Base-by-base conservation (phyloP, 2,797 vertebrate species). In the Saxicola maurus region DNA sequence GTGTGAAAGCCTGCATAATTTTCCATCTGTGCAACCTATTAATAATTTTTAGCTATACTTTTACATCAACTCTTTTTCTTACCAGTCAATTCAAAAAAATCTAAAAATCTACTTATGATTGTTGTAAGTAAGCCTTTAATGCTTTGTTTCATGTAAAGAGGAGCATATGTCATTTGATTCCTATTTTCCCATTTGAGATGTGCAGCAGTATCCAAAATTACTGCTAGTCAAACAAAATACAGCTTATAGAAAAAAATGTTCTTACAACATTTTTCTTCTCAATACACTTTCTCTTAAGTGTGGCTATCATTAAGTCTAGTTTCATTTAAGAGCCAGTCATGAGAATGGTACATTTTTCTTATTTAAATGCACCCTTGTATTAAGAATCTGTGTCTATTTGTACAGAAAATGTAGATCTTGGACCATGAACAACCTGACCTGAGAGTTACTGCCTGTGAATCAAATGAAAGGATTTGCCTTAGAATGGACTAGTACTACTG, bases 21-120 rank as follows among this genome's bases (percentile, higher is more conserved):
- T 74, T 79, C 49, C 18, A 52, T 46, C 45, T 66, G 13, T 71
- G n/a, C 28, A 78, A 91, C 30, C 40, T 66, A 75, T 64, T 72
- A 81, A 65, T 64, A 68, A 52, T 23, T 38, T 87, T 89, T 56
- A 62, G 18, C 12, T 91, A 66, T n/a, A 68, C 3, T 79, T 73
- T 64, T 60, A 84, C 11, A 73, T 68, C n/a, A 83, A 56, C 7
- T 24, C 4, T 68, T 65, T 79, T 68, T 72, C 59, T 94, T 77
- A 64, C 18, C 40, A 61, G 35, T 59, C 71, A 77, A 86, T 69
- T 91, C 57, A 91, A 94, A 95, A 85, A 91, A 93, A 92, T 55
- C 28, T 81, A 88, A 82, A 94, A 91, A 91, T 92, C 46, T 79
- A 52, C 6, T 85, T 42, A 76, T 65, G 17, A 76, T 81, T 92